phyloP scores from a whole-genome alignment of 2,797 vertebrate genomes.

The Buphagus erythrorhynchus region DNA sequence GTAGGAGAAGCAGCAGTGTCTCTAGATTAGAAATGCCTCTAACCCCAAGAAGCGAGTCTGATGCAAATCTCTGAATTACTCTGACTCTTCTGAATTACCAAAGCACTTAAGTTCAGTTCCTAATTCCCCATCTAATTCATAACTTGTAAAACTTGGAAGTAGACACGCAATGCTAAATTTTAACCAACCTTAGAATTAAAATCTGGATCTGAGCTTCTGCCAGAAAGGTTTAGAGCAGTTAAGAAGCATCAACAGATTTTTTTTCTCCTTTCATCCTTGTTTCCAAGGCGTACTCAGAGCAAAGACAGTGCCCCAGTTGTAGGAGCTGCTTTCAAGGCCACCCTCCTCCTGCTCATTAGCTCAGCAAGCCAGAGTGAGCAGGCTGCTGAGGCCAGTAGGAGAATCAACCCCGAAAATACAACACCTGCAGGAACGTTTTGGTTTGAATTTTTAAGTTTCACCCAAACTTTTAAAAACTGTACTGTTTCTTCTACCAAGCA shows the following conservation, averaged over 20 bases:
- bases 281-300: not conserved
- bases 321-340: not conserved
- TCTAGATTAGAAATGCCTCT: not conserved
- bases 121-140: not conserved
- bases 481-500: not conserved
- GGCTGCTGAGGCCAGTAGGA: not conserved
- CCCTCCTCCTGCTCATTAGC: not conserved
- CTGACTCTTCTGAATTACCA: not conserved
- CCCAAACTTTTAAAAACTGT: not conserved
- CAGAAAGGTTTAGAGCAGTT: not conserved
- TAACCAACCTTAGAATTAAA: not conserved
- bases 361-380: not conserved
- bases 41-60: not conserved
- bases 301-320: not conserved
- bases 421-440: not conserved
- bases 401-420: not conserved
- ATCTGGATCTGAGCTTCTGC: not conserved
- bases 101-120: not conserved
- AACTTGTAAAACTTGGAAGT: not conserved
- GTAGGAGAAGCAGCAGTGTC: not conserved
- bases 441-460: not conserved
- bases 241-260: not conserved
- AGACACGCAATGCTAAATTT: not conserved
- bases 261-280: not conserved
- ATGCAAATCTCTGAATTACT: not conserved